phyloP scores from a whole-genome alignment of 2,888 invertebrate species.

The Pammene aurita region DNA sequence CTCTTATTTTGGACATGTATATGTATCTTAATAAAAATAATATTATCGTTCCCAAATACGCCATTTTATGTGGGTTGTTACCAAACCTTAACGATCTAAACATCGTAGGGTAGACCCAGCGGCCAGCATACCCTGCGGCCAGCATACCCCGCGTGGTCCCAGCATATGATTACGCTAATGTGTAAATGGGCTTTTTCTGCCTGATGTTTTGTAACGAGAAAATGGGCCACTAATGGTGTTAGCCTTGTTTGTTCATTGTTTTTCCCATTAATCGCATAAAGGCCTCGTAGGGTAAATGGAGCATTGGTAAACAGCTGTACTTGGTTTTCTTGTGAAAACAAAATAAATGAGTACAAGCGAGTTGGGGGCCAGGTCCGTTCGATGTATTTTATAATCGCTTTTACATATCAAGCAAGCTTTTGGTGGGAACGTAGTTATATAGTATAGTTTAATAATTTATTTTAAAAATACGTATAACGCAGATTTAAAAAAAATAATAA shows the following conservation, averaged over 20 bases:
- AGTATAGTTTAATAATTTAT: no score
- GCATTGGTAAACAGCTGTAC: neutral
- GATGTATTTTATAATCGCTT: no score
- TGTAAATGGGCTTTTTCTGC: slow-evolving; percentile 28
- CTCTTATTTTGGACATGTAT: no score
- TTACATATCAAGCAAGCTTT: no score
- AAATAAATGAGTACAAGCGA: no score
- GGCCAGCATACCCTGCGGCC: neutral
- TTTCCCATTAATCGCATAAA: slow-evolving; percentile 27
- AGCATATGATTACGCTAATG: slow-evolving; percentile 35
- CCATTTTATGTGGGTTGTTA: neutral
- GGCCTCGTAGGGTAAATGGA: slow-evolving; percentile 11
- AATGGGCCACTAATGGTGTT: slow-evolving; percentile 39
- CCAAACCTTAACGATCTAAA: neutral
- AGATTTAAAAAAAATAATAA: no score
- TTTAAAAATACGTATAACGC: no score
- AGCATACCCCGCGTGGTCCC: neutral
- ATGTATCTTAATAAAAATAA: no score
- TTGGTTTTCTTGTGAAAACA: neutral
- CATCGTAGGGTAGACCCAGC: neutral
- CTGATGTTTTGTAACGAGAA: slow-evolving; percentile 27
- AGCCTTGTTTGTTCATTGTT: slow-evolving; percentile 35
- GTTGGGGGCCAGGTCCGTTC: no score
- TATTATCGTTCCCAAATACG: no score
- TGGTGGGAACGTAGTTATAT: no score